Evolutionary conservation across 1,140 invertebrate genomes (phyloP).

Genomic region (Caerostris darwini): DNA sequence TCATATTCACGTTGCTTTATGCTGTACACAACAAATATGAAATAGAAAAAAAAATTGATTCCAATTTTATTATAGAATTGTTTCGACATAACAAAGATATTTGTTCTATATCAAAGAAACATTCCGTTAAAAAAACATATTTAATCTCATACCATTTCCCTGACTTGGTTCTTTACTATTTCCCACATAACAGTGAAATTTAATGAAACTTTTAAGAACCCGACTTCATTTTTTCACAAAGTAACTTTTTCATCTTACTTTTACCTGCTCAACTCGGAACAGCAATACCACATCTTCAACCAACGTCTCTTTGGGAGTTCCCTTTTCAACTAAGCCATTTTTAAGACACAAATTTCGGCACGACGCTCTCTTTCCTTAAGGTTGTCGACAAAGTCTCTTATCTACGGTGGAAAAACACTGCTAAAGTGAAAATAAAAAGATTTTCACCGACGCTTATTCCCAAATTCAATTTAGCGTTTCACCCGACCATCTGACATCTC

Average conservation of each 20-base stretch:
- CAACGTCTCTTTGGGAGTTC: not conserved
- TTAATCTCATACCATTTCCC: too few species aligned
- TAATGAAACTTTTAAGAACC: not conserved
- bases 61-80: too few species aligned
- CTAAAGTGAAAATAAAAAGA: not conserved
- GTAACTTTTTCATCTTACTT: not conserved
- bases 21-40: too few species aligned
- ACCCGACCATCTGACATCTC: not conserved
- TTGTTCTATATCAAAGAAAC: too few species aligned
- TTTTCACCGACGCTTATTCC: constrained; percentile 15
- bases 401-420: not conserved
- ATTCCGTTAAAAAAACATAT: too few species aligned
- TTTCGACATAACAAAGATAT: too few species aligned
- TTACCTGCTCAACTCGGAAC: not conserved
- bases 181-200: not conserved
- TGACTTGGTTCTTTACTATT: too few species aligned
- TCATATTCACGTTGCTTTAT: too few species aligned
- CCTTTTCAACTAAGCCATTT: not conserved
- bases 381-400: not conserved
- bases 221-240: not conserved
- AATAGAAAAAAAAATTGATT: too few species aligned
- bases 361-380: not conserved
- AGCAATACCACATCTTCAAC: too few species aligned
- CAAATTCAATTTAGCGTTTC: constrained; percentile 14
- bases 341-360: not conserved